Percentiles rank a stretch among this genome's conserved stretches.
These are phyloP conservation scores for Moxostoma hubbsi DNA, from an alignment of 2,797 vertebrate species.

Conservation along the genomic window DNA sequence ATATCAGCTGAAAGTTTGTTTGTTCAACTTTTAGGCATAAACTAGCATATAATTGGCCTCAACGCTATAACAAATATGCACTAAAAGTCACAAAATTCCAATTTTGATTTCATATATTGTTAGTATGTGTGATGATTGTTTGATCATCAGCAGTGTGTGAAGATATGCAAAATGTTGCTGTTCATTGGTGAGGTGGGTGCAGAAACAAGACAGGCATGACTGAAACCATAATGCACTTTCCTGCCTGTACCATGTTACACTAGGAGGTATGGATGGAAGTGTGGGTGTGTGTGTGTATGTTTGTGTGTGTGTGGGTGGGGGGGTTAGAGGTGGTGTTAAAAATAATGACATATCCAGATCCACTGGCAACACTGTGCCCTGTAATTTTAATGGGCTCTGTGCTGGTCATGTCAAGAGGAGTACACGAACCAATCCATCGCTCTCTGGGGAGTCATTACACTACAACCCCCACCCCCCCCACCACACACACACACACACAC, in stretches of 20 bases:
- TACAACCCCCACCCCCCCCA: background rate
- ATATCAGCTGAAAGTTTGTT: too few relatives aligned
- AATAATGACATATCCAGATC: conserved; percentile 93
- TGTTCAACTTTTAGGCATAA: too few relatives aligned
- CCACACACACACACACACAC: conserved; percentile 34
- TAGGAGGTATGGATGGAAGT: conserved; percentile 9
- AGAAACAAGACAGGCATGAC: background rate
- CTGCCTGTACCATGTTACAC: conserved; percentile 10
- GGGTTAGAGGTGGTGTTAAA: conserved; percentile 65
- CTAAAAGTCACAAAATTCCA: too few relatives aligned
- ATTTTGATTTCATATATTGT: too few relatives aligned
- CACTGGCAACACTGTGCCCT: conserved; percentile 68
- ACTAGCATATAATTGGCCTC: too few relatives aligned
- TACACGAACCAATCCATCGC: conserved; percentile 37
- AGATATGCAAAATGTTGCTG: too few relatives aligned
- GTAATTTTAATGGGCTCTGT: conserved; percentile 44
- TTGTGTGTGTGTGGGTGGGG: conserved; percentile 22
- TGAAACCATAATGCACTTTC: conserved; percentile 4
- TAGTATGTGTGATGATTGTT: too few relatives aligned
- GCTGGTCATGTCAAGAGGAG: conserved; percentile 22
- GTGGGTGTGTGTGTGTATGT: background rate
- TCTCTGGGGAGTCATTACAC: conserved; percentile 31
- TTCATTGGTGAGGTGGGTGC: too few relatives aligned
- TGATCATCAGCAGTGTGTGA: too few relatives aligned
- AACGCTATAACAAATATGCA: too few relatives aligned